These are phyloP conservation scores for Drosophila equinoxialis DNA, from an alignment of 1,140 invertebrate genomes.

Conservation along the genomic window DNA sequence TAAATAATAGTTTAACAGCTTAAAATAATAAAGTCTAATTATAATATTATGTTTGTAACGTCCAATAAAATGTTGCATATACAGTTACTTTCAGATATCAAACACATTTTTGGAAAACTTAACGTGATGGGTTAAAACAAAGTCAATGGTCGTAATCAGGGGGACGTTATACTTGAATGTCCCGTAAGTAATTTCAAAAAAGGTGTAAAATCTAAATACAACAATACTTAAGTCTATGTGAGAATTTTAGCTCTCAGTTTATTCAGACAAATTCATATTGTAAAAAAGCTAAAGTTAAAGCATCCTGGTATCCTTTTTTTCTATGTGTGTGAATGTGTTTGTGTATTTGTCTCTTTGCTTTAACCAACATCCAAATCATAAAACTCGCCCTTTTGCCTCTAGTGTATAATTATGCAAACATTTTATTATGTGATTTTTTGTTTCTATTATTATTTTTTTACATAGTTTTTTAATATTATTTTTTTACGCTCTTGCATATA, in stretches of 20 bases:
- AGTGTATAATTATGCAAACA: constrained; percentile 63
- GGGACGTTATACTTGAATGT: too few relatives aligned
- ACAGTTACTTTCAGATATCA: too few relatives aligned
- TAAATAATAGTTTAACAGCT: too few relatives aligned
- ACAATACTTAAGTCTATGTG: too few relatives aligned
- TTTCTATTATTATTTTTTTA: constrained; percentile 21
- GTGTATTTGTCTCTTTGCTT: constrained; percentile 5
- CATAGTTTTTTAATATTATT: constrained; percentile 37
- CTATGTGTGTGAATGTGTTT: background rate
- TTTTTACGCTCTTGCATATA: constrained; percentile 34
- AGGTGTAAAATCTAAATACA: too few relatives aligned
- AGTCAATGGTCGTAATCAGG: too few relatives aligned
- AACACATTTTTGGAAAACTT: too few relatives aligned
- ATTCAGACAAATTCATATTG: background rate
- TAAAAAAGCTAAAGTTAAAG: background rate
- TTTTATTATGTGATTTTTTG: constrained; percentile 53
- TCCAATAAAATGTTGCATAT: too few relatives aligned
- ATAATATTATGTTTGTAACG: too few relatives aligned
- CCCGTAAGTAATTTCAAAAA: too few relatives aligned
- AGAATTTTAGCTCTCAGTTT: background rate
- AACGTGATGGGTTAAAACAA: too few relatives aligned
- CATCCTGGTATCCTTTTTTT: background rate
- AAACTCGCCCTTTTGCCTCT: constrained; percentile 24
- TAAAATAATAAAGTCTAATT: too few relatives aligned
- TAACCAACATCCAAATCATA: constrained; percentile 29